Base-by-base conservation (phyloP, 2,888 invertebrate species). In the Patella pellucida region DNA sequence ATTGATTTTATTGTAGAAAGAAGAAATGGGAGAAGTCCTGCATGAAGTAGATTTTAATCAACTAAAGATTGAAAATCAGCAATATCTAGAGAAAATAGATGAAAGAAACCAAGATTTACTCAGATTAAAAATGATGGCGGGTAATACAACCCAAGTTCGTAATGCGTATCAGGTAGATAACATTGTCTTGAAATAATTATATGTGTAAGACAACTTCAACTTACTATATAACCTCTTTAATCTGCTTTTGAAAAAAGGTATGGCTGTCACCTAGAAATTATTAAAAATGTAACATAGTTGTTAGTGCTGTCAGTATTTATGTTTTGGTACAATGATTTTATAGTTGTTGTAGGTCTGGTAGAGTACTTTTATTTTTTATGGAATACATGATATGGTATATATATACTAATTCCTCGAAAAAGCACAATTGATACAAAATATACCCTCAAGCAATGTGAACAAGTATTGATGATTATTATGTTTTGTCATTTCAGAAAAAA, bases 1-100 rank as follows among this genome's bases (percentile, higher is more conserved):
- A 41, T 41, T 41, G 9, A 41, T 41, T 41, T 41, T 0, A 62
- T 23, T 62, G 2, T 11, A 90, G 89, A 91, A 91, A 89, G 91
- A 91, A 76, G 91, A 91, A 78, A 91, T 91, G 90, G 91, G 91
- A 50, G 91, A 91, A 80, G 90, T 90, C 3, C 81, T 91, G 52
- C 90, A 91, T 82, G 91, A 91, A 77, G 91, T 91, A n/a, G 91
- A 91, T 80, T 91, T 91, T 81, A 89, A 90, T 74, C 91, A 91
- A 80, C 78, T 91, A 78, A 90, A 91, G 83, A 91, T 91, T 71
- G 91, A 91, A 78, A 91, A 91, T 81, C 89, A 89, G 77, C 91
- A 91, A 81, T 91, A 91, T 76, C 81, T 91, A 79, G 90, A 90
- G 80, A 91, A 90, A 81, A 91, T 91, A 23, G 91, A 91, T 81